Evolutionary conservation across 2,888 invertebrate species (phyloP).

Genomic region (Smittia sp.): DNA sequence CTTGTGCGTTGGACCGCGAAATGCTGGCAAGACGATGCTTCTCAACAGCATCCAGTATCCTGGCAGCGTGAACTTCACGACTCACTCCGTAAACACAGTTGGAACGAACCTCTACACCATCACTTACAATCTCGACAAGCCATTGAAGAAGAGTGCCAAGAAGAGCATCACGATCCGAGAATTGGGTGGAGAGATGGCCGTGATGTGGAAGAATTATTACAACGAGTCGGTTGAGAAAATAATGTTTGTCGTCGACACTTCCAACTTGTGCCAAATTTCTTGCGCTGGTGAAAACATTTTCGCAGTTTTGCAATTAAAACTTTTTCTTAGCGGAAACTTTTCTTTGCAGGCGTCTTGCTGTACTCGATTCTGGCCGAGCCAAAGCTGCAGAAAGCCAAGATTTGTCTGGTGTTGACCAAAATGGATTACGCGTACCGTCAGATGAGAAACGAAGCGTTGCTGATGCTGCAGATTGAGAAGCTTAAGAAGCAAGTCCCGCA

Average conservation of each 20-base stretch:
- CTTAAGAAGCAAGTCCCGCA: slow-evolving; percentile 67
- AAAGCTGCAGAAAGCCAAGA: slow-evolving; percentile 62
- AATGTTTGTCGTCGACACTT: slow-evolving; percentile 78
- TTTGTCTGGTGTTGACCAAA: slow-evolving; percentile 72
- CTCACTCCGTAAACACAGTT: slow-evolving; percentile 74
- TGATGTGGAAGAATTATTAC: slow-evolving; percentile 76
- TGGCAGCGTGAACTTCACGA: slow-evolving; percentile 70
- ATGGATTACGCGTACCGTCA: slow-evolving; percentile 84
- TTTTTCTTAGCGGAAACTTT: slow-evolving; percentile 53
- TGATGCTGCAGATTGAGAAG: slow-evolving; percentile 75
- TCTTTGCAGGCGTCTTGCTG: slow-evolving; percentile 72
- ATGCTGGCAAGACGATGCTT: slow-evolving; percentile 78
- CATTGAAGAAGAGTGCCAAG: slow-evolving; percentile 52
- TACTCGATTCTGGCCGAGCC: slow-evolving; percentile 77
- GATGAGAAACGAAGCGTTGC: slow-evolving; percentile 79
- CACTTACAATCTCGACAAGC: slow-evolving; percentile 43
- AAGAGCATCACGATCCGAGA: slow-evolving; percentile 64
- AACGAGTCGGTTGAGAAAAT: slow-evolving; percentile 63
- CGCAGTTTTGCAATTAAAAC: background rate
- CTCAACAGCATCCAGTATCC: slow-evolving; percentile 69
- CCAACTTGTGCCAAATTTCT: slow-evolving; percentile 82
- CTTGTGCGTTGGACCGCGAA: slow-evolving; percentile 74
- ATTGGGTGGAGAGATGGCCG: slow-evolving; percentile 78
- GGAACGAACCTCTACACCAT: slow-evolving; percentile 75
- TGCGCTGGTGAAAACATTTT: slow-evolving; percentile 59